These are phyloP conservation scores for Centruroides vittatus DNA, from an alignment of 1,140 invertebrate species.

Conservation along the genomic window DNA sequence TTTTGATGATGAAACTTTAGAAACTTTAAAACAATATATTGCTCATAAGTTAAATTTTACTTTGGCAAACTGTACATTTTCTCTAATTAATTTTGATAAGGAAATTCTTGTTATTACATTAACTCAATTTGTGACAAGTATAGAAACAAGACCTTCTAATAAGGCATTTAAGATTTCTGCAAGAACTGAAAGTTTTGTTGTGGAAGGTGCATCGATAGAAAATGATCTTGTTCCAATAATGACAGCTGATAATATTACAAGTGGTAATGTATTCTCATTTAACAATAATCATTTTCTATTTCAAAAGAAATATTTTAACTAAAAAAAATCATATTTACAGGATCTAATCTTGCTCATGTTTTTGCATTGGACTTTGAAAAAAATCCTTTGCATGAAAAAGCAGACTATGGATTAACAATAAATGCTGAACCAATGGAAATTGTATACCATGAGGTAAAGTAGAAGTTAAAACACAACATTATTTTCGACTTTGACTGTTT, in stretches of 20 bases:
- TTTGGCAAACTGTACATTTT: slow-evolving; percentile 53
- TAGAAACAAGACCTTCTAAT: slow-evolving; percentile 53
- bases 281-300: background rate
- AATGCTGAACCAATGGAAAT: slow-evolving; percentile 59
- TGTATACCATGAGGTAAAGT: slow-evolving; percentile 56
- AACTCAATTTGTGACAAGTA: slow-evolving; percentile 52
- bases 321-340: slow-evolving; percentile 25
- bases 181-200: slow-evolving; percentile 56
- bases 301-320: no score
- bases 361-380: slow-evolving; percentile 60
- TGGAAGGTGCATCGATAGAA: slow-evolving; percentile 58
- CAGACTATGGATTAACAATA: slow-evolving; percentile 50
- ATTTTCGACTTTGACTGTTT: background rate
- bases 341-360: slow-evolving; percentile 47
- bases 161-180: slow-evolving; percentile 54
- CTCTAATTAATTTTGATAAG: slow-evolving; percentile 48
- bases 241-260: slow-evolving; percentile 49
- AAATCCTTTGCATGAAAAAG: slow-evolving; percentile 48
- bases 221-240: slow-evolving; percentile 56
- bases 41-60: slow-evolving; percentile 60
- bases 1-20: background rate
- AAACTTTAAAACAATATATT: background rate
- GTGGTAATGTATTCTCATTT: slow-evolving; percentile 30
- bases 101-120: slow-evolving; percentile 58
- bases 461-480: background rate